Evolutionary conservation across 2,888 invertebrate genomes (phyloP), one percentile per base, ranked within the genome.

Genomic region (Erebia ligea): DNA sequence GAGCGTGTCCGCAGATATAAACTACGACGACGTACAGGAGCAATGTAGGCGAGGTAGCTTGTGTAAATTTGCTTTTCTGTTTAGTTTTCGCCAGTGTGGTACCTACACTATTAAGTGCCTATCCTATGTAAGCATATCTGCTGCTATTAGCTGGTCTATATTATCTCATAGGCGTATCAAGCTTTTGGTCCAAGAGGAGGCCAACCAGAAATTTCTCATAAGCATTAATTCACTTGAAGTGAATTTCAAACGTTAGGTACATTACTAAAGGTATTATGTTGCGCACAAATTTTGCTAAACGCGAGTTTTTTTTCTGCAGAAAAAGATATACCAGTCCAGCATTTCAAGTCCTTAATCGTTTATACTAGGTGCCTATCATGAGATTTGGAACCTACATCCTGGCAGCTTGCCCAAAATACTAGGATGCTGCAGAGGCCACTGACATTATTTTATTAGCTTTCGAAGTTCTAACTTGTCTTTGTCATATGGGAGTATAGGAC

Each of bases 371-470:
- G n/a, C 42, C 17, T 59, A 59, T 42, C 59, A 59, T 17, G 40
- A 42, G 40, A 59, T 59, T 59, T 42, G 59, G 19, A 42, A 34
- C 11, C 59, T 19, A 17, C n/a, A 10, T 17, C 2, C 42, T 59
- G 59, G 59, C 59, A 5, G 17, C 40, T 40, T 59, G 59, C 59
- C 59, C 40, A 42, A 40, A 42, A 42, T n/a, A 17, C 11, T 50
- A 50, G 50, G 15, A 15, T 48, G 13, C n/a, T n/a, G 17, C 42
- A 17, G 17, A 59, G n/a, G 34, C 8, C 25, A 34, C 34, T 11
- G 40, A 59, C 42, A 5, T 59, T 59, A 59, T 59, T 59, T 59
- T 59, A 59, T 59, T n/a, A 59, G 42, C 40, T 59, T 42, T 19
- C 11, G 17, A 59, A 59, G 59, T 59, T 42, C 34, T 57, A 57